Evolutionary conservation across 2,888 invertebrate species (phyloP).

Genomic region (Rhagium mordax): DNA sequence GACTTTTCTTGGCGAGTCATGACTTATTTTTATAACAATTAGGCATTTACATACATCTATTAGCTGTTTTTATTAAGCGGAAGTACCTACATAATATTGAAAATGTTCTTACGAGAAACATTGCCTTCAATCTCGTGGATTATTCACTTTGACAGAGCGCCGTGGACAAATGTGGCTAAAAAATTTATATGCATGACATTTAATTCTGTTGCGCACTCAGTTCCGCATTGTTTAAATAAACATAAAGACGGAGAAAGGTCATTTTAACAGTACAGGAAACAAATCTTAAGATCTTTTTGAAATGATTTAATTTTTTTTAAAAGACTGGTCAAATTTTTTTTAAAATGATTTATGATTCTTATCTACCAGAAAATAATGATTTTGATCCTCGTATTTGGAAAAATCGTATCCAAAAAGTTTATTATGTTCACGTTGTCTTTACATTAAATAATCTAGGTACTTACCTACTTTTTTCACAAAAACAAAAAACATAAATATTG

Average conservation of each 20-base stretch:
- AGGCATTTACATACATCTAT: background rate
- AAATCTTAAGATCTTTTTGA: too few relatives aligned
- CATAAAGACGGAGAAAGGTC: background rate
- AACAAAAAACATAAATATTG: too few relatives aligned
- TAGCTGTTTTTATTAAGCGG: background rate
- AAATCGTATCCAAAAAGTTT: too few relatives aligned
- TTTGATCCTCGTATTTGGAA: too few relatives aligned
- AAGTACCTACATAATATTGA: background rate
- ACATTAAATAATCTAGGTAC: too few relatives aligned
- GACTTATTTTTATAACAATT: conserved; percentile 2
- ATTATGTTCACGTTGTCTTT: too few relatives aligned
- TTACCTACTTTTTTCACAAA: too few relatives aligned
- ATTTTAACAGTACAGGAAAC: background rate
- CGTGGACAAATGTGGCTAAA: background rate
- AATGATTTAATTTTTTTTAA: too few relatives aligned
- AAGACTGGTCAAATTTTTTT: too few relatives aligned
- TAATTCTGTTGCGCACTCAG: background rate
- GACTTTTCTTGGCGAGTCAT: background rate
- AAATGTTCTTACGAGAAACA: background rate
- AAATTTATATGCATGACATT: background rate
- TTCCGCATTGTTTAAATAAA: background rate
- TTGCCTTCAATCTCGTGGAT: too few relatives aligned
- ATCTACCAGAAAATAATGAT: too few relatives aligned
- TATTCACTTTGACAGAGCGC: background rate
- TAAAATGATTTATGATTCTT: too few relatives aligned